Evolutionary conservation across 2,888 invertebrate genomes (phyloP), one percentile per base, ranked within the genome.

Genomic region (Orthonychiurus folsomi): DNA sequence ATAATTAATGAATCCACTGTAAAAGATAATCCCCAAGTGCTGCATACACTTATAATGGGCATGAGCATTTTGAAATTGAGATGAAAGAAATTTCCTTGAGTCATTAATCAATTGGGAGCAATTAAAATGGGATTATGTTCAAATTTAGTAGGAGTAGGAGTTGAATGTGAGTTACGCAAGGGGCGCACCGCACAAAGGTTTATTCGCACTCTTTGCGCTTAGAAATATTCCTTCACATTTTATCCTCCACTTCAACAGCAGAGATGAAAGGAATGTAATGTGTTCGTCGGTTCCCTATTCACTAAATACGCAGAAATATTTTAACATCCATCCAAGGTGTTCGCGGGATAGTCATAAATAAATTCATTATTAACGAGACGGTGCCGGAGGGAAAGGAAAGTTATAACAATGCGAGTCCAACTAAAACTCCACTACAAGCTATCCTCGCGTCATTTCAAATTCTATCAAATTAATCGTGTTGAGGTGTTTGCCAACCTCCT

Each of bases 281-380:
- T 55, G 25, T 55, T n/a, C 3, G 28, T 54, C 9, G n/a, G 21
- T 27, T 27, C 15, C 37, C 37, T 54, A 54, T 24, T 24, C 23
- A 18, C 15, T 18, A 21, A 54, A 21, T 21, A 21, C 21, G 27
- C 59, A 50, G 52, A 59, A 50, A 50, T 61, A 56, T 18, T 28
- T 37, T 37, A 37, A 37, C 37, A 37, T 37, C 37, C 55, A 61
- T 48, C 28, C 28, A 60, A 63, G 63, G 60, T 63, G 63, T 56
- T 60, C 55, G 55, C 37, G 15, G 15, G 15, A 37, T 58, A 63
- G 64, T 66, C 65, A 63, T 66, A 68, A 66, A 68, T 68, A 66
- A 68, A 68, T 68, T 68, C 68, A 68, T 66, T 66, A 66, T 68
- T 37, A 68, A 68, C 64, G 65, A 68, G 68, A 56, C 62, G 60